These are phyloP conservation scores for Lymantria monacha DNA, from an alignment of 2,888 invertebrate species.

Conservation along the genomic window DNA sequence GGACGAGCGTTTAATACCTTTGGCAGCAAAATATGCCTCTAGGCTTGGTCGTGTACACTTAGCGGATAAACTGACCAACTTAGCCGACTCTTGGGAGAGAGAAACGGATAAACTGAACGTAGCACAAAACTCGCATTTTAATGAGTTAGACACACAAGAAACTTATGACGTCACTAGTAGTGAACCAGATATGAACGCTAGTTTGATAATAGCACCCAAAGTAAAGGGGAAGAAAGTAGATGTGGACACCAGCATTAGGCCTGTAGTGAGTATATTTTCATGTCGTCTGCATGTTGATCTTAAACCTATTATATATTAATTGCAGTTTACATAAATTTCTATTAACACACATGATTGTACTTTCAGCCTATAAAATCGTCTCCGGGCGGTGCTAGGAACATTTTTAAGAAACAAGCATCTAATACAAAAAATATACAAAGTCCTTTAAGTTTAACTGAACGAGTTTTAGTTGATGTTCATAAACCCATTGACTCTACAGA, in stretches of 20 bases:
- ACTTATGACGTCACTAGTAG: constrained; percentile 63
- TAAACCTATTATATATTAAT: too few species aligned
- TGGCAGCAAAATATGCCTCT: constrained; percentile 94
- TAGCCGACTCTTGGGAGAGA: constrained; percentile 74
- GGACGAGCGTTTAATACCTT: constrained; percentile 88
- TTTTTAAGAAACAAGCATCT: constrained; percentile 76
- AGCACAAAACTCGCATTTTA: constrained; percentile 61
- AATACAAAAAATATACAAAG: constrained; percentile 51
- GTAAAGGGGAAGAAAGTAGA: constrained; percentile 58
- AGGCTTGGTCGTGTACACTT: constrained; percentile 89
- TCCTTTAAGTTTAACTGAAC: constrained; percentile 67
- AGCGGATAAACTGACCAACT: constrained; percentile 87
- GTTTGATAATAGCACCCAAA: constrained; percentile 71
- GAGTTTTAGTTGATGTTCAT: constrained; percentile 63
- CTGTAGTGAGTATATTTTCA: constrained; percentile 55
- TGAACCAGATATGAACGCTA: constrained; percentile 62
- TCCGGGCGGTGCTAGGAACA: constrained; percentile 66
- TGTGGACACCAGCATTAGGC: constrained; percentile 60
- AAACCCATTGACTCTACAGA: constrained; percentile 43
- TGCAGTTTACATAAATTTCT: too few species aligned
- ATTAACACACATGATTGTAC: not conserved
- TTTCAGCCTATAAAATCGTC: constrained; percentile 71
- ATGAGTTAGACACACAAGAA: constrained; percentile 64
- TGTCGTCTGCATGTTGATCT: not conserved
- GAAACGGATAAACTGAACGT: constrained; percentile 54